A percentile compares a stretch with the other conserved stretches of the same genome.
Evolutionary conservation across 2,888 invertebrate genomes (phyloP).

Genomic region (Imbricaverruca yamaguchii): DNA sequence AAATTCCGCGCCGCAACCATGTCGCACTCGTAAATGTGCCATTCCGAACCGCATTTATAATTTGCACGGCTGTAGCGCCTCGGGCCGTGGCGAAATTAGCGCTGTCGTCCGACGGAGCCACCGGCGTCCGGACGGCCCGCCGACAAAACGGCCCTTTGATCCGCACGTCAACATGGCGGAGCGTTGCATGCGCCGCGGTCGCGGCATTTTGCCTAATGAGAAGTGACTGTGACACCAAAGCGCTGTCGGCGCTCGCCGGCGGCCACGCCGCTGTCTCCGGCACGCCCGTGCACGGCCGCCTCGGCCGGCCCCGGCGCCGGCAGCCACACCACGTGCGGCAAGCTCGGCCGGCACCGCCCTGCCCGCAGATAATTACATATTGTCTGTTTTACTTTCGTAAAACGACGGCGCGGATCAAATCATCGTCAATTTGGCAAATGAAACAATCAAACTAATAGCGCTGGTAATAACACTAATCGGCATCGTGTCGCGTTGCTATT

Average conservation of each 20-base stretch:
- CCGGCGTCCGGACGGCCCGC: not conserved
- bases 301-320: too few species aligned
- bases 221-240: not conserved
- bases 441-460: conserved; percentile 17
- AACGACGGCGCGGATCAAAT: conserved; percentile 4
- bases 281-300: not conserved
- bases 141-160: not conserved
- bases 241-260: not conserved
- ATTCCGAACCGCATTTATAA: not conserved
- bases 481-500: not conserved
- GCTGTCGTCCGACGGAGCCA: not conserved
- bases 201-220: conserved; percentile 4
- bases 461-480: conserved; percentile 12
- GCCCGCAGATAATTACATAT: not conserved
- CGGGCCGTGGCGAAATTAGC: not conserved
- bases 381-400: conserved; percentile 1
- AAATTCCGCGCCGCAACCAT: too few species aligned
- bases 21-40: not conserved
- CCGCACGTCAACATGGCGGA: not conserved
- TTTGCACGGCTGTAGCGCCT: not conserved
- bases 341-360: not conserved
- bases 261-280: not conserved
- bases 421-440: conserved; percentile 13
- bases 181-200: not conserved
- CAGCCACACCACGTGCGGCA: not conserved